These are phyloP conservation scores for Osmerus mordax DNA, from an alignment of 2,113 vertebrate species.

Conservation along the genomic window DNA sequence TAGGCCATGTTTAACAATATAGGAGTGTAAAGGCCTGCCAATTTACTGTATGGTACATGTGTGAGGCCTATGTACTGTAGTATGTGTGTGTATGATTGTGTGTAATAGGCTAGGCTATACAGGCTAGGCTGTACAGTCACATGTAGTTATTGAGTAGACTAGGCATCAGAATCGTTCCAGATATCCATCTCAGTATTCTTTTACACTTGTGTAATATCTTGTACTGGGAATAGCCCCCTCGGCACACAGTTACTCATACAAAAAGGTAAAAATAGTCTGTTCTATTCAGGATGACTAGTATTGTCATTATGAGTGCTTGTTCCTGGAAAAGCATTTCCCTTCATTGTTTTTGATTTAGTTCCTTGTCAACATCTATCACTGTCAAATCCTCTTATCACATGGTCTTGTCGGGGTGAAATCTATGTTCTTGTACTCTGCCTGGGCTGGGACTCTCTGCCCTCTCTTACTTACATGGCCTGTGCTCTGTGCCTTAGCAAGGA, in stretches of 20 bases:
- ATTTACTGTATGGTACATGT: background rate
- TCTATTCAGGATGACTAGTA: constrained; percentile 47
- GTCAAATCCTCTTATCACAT: background rate
- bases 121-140: constrained; percentile 20
- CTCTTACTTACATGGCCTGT: constrained; percentile 30
- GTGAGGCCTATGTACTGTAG: constrained; percentile 22
- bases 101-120: constrained; percentile 8
- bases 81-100: constrained; percentile 2
- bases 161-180: constrained; percentile 58
- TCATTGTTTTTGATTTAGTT: constrained; percentile 39
- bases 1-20: background rate
- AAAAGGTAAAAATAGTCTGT: constrained; percentile 49
- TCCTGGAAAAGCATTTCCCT: constrained; percentile 44
- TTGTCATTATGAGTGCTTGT: constrained; percentile 40
- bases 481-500: constrained; percentile 26
- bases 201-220: constrained; percentile 48
- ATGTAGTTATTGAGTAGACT: constrained; percentile 40
- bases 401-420: constrained; percentile 34
- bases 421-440: constrained; percentile 42
- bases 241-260: constrained; percentile 54
- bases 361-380: constrained; percentile 19
- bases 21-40: background rate
- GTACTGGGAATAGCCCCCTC: constrained; percentile 17
- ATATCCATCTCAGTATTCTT: constrained; percentile 52
- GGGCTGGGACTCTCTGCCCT: constrained; percentile 41